phyloP scores from a whole-genome alignment of 2,113 vertebrate species.

The Dolichotis patagonum region DNA sequence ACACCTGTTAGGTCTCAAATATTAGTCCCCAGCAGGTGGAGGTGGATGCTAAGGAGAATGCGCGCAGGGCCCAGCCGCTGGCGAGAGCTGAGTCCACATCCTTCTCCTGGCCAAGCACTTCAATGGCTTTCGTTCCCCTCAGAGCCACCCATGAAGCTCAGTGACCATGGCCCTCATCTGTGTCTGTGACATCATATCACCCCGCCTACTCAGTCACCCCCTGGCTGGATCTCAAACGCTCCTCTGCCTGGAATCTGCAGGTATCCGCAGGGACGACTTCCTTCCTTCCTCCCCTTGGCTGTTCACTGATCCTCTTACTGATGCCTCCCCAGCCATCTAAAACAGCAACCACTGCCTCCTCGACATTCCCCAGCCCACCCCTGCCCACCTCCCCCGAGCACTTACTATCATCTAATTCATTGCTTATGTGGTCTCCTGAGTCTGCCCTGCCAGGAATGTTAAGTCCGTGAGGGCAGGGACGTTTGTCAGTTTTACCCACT shows the following conservation, averaged over 20 bases:
- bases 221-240: not conserved
- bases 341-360: not conserved
- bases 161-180: not conserved
- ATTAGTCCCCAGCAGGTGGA: too few species aligned
- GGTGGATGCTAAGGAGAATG: rapidly evolving
- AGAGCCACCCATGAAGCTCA: not conserved
- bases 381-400: not conserved
- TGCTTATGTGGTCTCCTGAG: not conserved
- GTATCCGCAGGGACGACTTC: not conserved
- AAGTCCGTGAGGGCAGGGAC: not conserved
- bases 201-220: not conserved
- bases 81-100: rapidly evolving
- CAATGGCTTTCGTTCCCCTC: rapidly evolving
- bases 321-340: not conserved
- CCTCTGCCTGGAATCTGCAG: not conserved
- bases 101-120: not conserved
- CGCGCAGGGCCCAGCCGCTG: too few species aligned
- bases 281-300: not conserved
- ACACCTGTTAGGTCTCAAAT: not conserved
- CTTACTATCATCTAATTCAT: not conserved
- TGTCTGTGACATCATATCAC: not conserved
- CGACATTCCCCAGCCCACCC: not conserved
- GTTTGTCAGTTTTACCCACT: not conserved
- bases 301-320: not conserved
- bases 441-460: not conserved